phyloP scores from a whole-genome alignment of 1,140 invertebrate species.

The Orius laevigatus region DNA sequence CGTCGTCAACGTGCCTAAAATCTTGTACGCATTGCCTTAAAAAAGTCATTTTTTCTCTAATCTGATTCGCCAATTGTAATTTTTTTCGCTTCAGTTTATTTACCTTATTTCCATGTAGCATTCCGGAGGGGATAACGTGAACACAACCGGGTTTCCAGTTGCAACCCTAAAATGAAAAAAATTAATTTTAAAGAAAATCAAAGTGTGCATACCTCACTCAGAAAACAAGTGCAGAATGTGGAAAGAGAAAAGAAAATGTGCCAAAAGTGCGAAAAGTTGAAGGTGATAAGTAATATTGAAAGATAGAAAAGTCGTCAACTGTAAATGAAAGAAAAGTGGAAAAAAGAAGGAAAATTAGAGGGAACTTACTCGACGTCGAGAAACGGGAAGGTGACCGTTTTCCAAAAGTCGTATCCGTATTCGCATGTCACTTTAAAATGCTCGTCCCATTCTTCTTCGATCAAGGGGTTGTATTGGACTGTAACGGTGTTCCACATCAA shows the following conservation, averaged over 20 bases:
- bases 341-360: neutral
- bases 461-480: constrained; percentile 82
- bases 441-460: constrained; percentile 88
- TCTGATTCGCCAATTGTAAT: neutral
- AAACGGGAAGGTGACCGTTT: constrained; percentile 90
- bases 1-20: neutral
- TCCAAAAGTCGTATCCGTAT: constrained; percentile 92
- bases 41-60: neutral
- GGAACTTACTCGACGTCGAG: constrained; percentile 80
- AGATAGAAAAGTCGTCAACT: no score
- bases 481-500: constrained; percentile 90
- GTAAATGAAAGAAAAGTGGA: neutral
- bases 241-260: neutral
- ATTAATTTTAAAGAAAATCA: neutral
- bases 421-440: constrained; percentile 94
- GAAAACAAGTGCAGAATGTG: no score
- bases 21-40: neutral
- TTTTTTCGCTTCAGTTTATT: neutral
- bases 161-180: constrained; percentile 46
- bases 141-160: constrained; percentile 83
- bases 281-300: neutral
- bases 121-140: constrained; percentile 80
- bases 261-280: neutral
- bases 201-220: neutral
- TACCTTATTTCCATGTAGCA: constrained; percentile 73